These are phyloP conservation scores for Gallinago jamesoni DNA, from an alignment of 2,113 vertebrate species.

Conservation along the genomic window DNA sequence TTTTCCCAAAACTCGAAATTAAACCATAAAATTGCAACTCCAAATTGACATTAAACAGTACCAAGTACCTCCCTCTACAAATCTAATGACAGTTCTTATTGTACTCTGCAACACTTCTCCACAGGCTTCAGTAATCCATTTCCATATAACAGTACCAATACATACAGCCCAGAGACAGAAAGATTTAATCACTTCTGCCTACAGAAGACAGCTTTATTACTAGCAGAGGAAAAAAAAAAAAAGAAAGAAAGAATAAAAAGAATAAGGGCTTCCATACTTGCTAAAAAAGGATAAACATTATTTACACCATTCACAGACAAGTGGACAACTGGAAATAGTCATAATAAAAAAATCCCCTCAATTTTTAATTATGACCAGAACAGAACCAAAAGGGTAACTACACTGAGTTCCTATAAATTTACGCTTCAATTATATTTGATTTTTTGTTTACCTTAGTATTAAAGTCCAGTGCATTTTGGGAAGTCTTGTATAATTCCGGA, in stretches of 20 bases:
- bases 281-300: not conserved
- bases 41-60: slow-evolving; percentile 11
- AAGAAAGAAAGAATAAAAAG: not conserved
- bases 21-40: slow-evolving; percentile 35
- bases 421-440: not conserved
- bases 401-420: not conserved
- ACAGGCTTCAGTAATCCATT: slow-evolving; percentile 74
- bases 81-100: slow-evolving; percentile 59
- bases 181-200: slow-evolving; percentile 28
- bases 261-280: not conserved
- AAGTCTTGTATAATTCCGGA: slow-evolving; percentile 96
- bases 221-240: slow-evolving; percentile 26
- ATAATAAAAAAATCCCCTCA: not conserved
- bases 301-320: not conserved
- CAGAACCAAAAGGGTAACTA: not conserved
- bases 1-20: not conserved
- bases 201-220: slow-evolving; percentile 73
- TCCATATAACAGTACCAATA: slow-evolving; percentile 66
- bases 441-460: slow-evolving; percentile 90
- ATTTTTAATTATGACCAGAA: not conserved
- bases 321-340: not conserved
- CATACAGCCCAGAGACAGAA: slow-evolving; percentile 11
- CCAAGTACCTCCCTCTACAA: slow-evolving; percentile 17
- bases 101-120: slow-evolving; percentile 63
- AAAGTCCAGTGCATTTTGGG: slow-evolving; percentile 96